Percentiles rank a stretch among this genome's conserved stretches.
phyloP scores from a whole-genome alignment of 2,113 vertebrate species.

The Tragulus kanchil region DNA sequence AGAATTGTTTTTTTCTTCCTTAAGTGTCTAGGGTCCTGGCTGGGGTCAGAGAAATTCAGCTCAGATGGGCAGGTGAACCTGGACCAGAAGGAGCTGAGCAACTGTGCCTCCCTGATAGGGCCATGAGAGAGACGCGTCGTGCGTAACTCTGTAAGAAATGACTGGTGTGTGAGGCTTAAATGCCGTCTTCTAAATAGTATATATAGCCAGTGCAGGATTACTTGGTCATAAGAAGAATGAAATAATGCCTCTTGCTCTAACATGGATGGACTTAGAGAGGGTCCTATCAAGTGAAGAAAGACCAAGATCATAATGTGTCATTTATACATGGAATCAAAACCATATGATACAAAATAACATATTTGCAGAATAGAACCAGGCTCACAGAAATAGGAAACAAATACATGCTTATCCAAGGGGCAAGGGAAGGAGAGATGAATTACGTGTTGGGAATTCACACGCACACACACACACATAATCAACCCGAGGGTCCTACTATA shows the following conservation, averaged over 20 bases:
- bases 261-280: neutral
- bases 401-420: fast-evolving
- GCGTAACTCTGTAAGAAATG: too few species aligned
- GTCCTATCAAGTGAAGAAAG: neutral
- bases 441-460: neutral
- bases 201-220: neutral
- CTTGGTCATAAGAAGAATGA: neutral
- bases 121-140: neutral
- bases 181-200: neutral
- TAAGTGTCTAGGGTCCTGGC: neutral
- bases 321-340: neutral
- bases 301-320: neutral
- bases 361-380: neutral
- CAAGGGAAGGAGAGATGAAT: neutral
- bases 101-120: fast-evolving
- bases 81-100: neutral
- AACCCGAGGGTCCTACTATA: neutral
- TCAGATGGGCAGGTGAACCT: too few species aligned
- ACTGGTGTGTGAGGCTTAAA: neutral
- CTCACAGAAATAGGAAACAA: neutral
- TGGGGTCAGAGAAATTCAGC: neutral
- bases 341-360: fast-evolving
- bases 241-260: neutral
- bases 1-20: neutral
- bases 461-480: neutral